Evolutionary conservation across 2,113 vertebrate species (phyloP), one percentile per base, ranked within the genome.

Genomic region (Ophthalmolycus amberensis): DNA sequence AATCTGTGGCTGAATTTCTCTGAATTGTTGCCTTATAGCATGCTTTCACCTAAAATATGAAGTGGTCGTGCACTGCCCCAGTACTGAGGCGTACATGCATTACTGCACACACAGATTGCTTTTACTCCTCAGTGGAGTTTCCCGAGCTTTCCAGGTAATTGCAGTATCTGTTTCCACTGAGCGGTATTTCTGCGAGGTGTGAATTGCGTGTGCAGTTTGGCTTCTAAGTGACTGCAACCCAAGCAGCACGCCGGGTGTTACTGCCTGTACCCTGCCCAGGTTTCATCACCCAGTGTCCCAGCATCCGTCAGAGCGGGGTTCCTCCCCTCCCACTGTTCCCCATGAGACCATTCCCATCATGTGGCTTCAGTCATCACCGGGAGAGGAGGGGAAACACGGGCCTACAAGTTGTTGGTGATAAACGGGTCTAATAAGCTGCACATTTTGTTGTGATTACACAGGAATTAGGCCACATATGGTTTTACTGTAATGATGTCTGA

Each of bases 261-360:
- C 91, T 89, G 86, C 73, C 93, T 80, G 77, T 87, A 84, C 90
- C 92, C 93, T 77, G 85, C 92, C 76, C 15, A 27, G 92, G 44
- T 77, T 91, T 89, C 91, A 84, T 92, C 91, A 87, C 88, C 91
- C 59, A 9, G 73, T 52, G 67, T 86, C 93, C 87, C 85, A 85
- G 85, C 85, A 71, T 89, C 58, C 74, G 66, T 75, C 71, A 72
- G 77, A 85, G 75, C 6, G 6, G 15, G 1, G 64, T 71, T 52
- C 42, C 78, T 27, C 29, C 69, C 85, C 68, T 89, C 72, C 91
- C 83, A 85, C 90, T 90, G 89, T 9, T 68, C 70, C 89, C 65
- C 65, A 91, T 74, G 86, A 90, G 92, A 93, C 48, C 62, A 52
- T 82, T 84, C 71, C 83, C 88, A 58, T 79, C 71, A 38, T 59